Conservation (phyloP, 2,888 invertebrate species). For the Melanostoma scalare region DNA sequence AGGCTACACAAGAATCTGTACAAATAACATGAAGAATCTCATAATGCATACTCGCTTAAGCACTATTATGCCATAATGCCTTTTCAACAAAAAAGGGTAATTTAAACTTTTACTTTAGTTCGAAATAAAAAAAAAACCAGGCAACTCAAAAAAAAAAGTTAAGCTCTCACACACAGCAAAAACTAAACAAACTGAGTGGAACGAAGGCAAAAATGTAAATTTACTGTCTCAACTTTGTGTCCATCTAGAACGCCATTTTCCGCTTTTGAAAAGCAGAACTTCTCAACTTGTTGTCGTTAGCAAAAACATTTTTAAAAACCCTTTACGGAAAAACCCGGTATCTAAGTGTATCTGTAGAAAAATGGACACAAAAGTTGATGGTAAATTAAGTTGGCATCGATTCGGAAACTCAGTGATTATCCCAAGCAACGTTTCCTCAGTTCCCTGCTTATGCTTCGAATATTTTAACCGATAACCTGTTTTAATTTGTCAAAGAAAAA, state of each 20-base stretch:
- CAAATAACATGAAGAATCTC: slow-evolving; percentile 26
- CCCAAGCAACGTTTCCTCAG: neutral
- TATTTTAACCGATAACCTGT: slow-evolving; percentile 25
- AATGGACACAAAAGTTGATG: slow-evolving; percentile 43
- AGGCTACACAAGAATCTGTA: slow-evolving; percentile 11
- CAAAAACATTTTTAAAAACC: slow-evolving; percentile 31
- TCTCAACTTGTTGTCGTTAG: slow-evolving; percentile 15
- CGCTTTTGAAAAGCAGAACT: neutral
- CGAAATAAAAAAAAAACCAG: neutral
- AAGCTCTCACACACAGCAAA: too few relatives aligned
- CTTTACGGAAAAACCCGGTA: slow-evolving; percentile 37
- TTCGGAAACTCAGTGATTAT: slow-evolving; percentile 52
- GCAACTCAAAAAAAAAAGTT: neutral
- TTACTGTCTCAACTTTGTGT: slow-evolving; percentile 29
- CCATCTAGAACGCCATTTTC: slow-evolving; percentile 21
- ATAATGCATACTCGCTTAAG: slow-evolving; percentile 27
- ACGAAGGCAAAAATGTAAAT: slow-evolving; percentile 18
- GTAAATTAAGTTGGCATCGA: slow-evolving; percentile 58
- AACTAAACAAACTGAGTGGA: neutral
- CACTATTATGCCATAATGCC: slow-evolving; percentile 13
- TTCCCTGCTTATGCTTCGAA: slow-evolving; percentile 4
- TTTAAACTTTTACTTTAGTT: slow-evolving; percentile 4
- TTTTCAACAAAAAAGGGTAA: slow-evolving; percentile 4
- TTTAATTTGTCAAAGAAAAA: slow-evolving; percentile 64
- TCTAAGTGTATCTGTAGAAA: neutral